Base-by-base conservation (phyloP, 2,888 invertebrate species). In the Phragmatobia fuliginosa region DNA sequence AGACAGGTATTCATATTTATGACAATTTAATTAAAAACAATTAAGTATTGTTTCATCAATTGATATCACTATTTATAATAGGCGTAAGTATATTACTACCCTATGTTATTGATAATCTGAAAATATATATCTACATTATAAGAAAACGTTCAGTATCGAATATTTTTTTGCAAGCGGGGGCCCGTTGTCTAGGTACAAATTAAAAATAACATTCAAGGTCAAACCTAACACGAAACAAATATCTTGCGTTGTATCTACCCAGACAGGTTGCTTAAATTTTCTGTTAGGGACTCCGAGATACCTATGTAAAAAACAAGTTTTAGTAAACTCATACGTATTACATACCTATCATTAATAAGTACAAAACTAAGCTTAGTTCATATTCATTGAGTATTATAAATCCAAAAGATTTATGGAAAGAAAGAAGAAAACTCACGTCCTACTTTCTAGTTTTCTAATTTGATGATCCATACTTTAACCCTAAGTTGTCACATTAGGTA, bases 131-230 rank as follows among this genome's bases (percentile, higher is more conserved):
- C n/a, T n/a, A 52, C 6, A 56, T 28, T 28, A 25, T 16, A 52
- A 14, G n/a, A 52, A 62, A 38, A 28, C 0, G 21, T 32, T n/a
- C n/a, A n/a, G n/a, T 32, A 63, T 33, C 8, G 8, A 25, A 52
- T 18, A 33, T 25, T 25, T 33, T 16, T 32, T 32, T n/a, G 38
- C 41, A 8, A 28, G 28, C 18, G 62, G 45, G 10, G 31, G 62
- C 62, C 28, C 41, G 41, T 16, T 62, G 16, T 28, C 62, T 41
- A 28, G 28, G 49, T 49, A 38, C 21, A 28, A 36, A 36, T 36
- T 36, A 65, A 65, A 65, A 65, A 65, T 56, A 65, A 36, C 28
- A 52, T 36, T 10, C 56, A 56, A 56, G 56, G 65, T 65, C 65
- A 36, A 36, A n/a, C 32, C 36, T 65, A 36, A 28, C 56, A 56